Evolutionary conservation across 2,113 vertebrate genomes (phyloP).

Genomic region (Petaurus breviceps): DNA sequence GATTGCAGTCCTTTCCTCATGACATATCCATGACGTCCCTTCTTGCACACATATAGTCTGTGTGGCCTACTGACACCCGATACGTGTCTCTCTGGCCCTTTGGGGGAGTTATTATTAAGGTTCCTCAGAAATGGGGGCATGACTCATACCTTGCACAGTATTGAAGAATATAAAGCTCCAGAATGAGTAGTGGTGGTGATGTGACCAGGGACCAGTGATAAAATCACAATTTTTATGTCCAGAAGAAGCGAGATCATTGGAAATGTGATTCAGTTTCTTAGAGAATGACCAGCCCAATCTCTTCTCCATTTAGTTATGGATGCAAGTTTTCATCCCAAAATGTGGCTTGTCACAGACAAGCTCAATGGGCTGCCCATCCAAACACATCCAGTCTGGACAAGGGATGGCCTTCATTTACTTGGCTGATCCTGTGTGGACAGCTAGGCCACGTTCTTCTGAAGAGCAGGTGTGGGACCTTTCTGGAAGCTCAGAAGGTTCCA

Average conservation of each 20-base stretch:
- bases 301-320: too few relatives aligned
- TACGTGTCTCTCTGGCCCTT: background rate
- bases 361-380: background rate
- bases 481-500: too few relatives aligned
- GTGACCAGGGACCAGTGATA: too few relatives aligned
- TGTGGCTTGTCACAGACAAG: background rate
- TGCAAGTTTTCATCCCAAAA: background rate
- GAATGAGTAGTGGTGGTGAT: too few relatives aligned
- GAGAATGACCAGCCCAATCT: background rate
- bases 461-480: background rate
- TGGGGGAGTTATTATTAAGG: background rate
- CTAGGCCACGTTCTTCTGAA: too few relatives aligned
- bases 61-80: background rate
- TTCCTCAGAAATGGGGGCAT: too few relatives aligned
- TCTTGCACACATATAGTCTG: background rate
- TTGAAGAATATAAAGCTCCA: too few relatives aligned
- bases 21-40: background rate
- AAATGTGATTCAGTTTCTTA: background rate
- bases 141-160: background rate
- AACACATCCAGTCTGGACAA: background rate
- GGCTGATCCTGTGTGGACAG: too few relatives aligned
- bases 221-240: background rate
- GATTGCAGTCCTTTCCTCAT: background rate
- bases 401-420: background rate
- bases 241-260: background rate